phyloP scores from a whole-genome alignment of 2,888 invertebrate genomes.

The Smittia aterrima region DNA sequence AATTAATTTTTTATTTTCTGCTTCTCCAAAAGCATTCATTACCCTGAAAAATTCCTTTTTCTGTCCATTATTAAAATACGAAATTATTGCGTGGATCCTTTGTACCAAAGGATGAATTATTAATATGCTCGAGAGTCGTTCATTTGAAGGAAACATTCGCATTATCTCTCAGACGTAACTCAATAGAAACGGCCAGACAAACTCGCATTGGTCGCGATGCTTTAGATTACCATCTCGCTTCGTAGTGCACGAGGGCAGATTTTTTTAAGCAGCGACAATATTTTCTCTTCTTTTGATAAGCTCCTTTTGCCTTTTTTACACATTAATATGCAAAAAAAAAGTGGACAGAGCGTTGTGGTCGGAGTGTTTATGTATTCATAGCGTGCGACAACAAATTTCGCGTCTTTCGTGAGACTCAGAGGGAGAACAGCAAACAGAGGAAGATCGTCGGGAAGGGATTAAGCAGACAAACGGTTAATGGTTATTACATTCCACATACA shows the following conservation, averaged over 20 bases:
- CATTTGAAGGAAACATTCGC: background rate
- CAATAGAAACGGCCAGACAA: background rate
- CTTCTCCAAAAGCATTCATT: background rate
- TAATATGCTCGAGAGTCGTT: background rate
- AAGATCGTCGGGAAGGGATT: conserved; percentile 17
- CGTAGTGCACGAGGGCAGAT: too few relatives aligned
- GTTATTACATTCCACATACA: conserved; percentile 11
- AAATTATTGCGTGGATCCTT: conserved; percentile 37
- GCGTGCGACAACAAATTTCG: background rate
- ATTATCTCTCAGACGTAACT: conserved; percentile 31
- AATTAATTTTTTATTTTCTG: conserved; percentile 26
- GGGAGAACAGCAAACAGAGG: background rate
- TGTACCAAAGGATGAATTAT: conserved; percentile 32
- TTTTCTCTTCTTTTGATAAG: conserved; percentile 14
- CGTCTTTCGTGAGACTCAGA: background rate
- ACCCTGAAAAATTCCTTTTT: background rate
- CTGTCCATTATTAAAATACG: conserved; percentile 35
- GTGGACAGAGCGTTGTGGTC: background rate
- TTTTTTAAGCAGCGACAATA: too few relatives aligned
- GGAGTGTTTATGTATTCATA: background rate
- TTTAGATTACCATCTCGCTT: too few relatives aligned
- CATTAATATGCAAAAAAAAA: conserved; percentile 38
- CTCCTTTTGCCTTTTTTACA: background rate
- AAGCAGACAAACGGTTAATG: conserved; percentile 36
- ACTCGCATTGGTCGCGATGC: background rate